Evolutionary conservation across 1,140 invertebrate genomes (phyloP).

Genomic region (Adoxophyes honmai): DNA sequence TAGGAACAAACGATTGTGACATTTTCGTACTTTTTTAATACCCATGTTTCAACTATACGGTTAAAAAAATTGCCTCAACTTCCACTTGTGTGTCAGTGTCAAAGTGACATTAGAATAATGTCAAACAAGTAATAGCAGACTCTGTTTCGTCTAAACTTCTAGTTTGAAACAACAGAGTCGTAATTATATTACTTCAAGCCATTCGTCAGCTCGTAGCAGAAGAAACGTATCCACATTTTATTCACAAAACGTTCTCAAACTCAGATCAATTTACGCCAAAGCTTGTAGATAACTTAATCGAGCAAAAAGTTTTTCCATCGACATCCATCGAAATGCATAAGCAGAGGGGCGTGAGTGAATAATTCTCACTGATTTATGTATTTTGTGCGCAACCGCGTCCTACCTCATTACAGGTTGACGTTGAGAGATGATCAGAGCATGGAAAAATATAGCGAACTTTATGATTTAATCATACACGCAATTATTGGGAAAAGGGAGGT

Average conservation of each 20-base stretch:
- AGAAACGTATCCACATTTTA: too few relatives aligned
- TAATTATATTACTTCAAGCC: too few relatives aligned
- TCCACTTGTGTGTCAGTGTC: too few relatives aligned
- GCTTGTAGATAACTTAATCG: slow-evolving; percentile 14
- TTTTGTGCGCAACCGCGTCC: slow-evolving; percentile 45
- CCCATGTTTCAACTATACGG: too few relatives aligned
- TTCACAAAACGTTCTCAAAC: not conserved
- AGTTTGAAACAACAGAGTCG: too few relatives aligned
- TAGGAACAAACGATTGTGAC: too few relatives aligned
- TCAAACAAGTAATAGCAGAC: too few relatives aligned
- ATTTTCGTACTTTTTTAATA: too few relatives aligned
- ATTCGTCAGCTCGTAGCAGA: too few relatives aligned
- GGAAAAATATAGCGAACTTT: slow-evolving; percentile 50
- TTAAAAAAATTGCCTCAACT: too few relatives aligned
- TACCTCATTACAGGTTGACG: slow-evolving; percentile 62
- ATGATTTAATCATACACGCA: slow-evolving; percentile 56
- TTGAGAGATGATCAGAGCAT: slow-evolving; percentile 57
- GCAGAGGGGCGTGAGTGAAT: slow-evolving; percentile 52
- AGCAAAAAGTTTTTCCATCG: slow-evolving; percentile 9
- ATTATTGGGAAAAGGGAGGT: slow-evolving; percentile 26
- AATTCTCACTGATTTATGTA: slow-evolving; percentile 63
- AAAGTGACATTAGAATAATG: too few relatives aligned
- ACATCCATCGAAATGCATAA: slow-evolving; percentile 29
- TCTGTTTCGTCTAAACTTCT: too few relatives aligned
- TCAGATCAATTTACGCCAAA: not conserved